These are phyloP conservation scores for Zosterops japonicus DNA, from an alignment of 2,113 vertebrate species.

Conservation along the genomic window DNA sequence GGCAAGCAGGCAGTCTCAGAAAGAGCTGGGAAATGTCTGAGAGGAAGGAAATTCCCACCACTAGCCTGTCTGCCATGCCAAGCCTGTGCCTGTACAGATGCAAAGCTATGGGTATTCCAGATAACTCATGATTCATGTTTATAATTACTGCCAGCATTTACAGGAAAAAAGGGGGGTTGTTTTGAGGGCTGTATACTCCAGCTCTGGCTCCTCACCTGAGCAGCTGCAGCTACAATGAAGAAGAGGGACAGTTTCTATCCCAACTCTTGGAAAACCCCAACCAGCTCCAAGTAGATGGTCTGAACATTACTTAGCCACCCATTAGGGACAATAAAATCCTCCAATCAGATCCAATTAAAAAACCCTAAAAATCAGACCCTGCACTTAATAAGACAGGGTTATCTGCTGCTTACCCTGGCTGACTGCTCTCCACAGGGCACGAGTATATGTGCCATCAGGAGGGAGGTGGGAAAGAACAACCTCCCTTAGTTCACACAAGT, in stretches of 20 bases:
- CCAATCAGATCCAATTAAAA: not conserved
- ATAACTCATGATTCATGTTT: not conserved
- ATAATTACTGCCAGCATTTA: not conserved
- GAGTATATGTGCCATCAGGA: not conserved
- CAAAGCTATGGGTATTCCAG: not conserved
- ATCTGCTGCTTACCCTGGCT: constrained; percentile 22
- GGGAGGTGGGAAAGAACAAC: constrained; percentile 5
- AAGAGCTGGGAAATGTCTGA: not conserved
- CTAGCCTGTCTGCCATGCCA: not conserved
- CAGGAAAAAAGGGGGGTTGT: not conserved
- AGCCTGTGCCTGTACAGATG: not conserved
- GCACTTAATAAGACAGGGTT: not conserved
- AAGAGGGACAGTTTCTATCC: not conserved
- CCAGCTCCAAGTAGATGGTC: not conserved
- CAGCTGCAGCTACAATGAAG: not conserved
- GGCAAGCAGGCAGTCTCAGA: not conserved
- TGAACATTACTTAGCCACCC: not conserved
- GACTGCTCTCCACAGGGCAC: not conserved
- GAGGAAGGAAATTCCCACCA: not conserved
- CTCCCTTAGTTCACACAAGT: constrained; percentile 15
- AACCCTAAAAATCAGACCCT: not conserved
- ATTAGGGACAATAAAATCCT: not conserved
- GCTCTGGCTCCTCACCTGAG: not conserved
- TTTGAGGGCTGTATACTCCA: not conserved
- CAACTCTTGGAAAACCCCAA: not conserved